Percentiles rank a stretch among this genome's conserved stretches.
phyloP scores from a whole-genome alignment of 2,888 invertebrate genomes.

The Acanthosepion lycidas region DNA sequence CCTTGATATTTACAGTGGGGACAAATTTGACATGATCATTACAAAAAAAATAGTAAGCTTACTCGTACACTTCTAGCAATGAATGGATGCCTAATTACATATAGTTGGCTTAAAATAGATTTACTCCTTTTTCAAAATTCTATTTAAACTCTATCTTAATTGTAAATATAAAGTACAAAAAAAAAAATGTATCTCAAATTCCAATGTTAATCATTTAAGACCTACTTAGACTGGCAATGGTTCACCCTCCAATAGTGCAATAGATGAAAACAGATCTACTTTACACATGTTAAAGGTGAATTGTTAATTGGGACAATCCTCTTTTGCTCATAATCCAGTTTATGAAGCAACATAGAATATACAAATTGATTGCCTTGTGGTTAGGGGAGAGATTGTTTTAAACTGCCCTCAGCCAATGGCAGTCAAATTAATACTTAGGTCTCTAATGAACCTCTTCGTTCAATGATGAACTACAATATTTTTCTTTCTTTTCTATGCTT shows the following conservation, averaged over 20 bases:
- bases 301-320: neutral
- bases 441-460: neutral
- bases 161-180: neutral
- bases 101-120: no score
- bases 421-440: neutral
- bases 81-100: no score
- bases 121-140: no score
- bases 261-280: slow-evolving; percentile 33
- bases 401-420: neutral
- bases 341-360: neutral
- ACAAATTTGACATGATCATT: no score
- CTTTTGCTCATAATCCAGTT: neutral
- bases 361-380: neutral
- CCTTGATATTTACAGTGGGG: no score
- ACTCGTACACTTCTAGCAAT: no score
- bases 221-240: slow-evolving; percentile 16
- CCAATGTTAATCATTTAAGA: slow-evolving; percentile 33
- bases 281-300: neutral
- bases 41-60: no score
- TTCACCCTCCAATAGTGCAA: neutral
- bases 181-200: neutral
- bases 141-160: neutral
- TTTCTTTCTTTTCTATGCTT: no score
- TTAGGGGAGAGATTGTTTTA: neutral
- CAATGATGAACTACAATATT: no score